Base-by-base conservation (phyloP, 2,113 vertebrate species). In the Myotis davidii region DNA sequence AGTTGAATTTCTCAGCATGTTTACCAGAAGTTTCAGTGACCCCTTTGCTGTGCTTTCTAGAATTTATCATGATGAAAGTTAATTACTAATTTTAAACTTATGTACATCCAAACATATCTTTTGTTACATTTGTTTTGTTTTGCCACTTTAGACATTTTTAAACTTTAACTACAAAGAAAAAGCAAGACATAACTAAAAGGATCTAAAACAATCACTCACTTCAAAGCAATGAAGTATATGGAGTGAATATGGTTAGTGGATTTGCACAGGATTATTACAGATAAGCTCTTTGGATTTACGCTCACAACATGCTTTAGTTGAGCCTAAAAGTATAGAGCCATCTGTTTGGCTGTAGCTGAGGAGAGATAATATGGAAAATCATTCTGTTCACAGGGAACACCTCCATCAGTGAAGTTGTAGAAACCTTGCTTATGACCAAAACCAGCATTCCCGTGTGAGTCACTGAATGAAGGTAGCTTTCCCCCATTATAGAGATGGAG, bases 71-170 rank as follows among this genome's bases (percentile, higher is more conserved):
- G n/a, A 77, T 76, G 42, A 87, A 69, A 94, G 67, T 73, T n/a
- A 45, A 77, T 92, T 39, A 42, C 61, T 91, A 56, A 73, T 59
- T 83, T 94, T 21, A 70, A 87, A 81, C 39, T 37, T 83, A 39
- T 95, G 76, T 50, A 37, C 29, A n/a, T 48, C 25, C 29, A 78
- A 78, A 67, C 18, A 37, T 56, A 45, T 8, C 25, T 85, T 67
- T 72, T 61, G 76, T 88, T 42, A 56, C 18, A 85, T 93, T 85
- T 69, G 29, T 69, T 85, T 83, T 17, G 27, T 88, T 48, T 95
- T 87, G 34, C 64, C 48, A 20, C 82, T 91, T 81, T 83, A 54
- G 2, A 45, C 6, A 73, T 39, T 56, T 29, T n/a, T 72, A 85
- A 65, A 81, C 1, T 74, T 92, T 21, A 61, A 72, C 1, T 89